A percentile compares a stretch with the other conserved stretches of the same genome.
These are phyloP conservation scores for Channa argus DNA, from an alignment of 2,113 vertebrate species.

Conservation along the genomic window DNA sequence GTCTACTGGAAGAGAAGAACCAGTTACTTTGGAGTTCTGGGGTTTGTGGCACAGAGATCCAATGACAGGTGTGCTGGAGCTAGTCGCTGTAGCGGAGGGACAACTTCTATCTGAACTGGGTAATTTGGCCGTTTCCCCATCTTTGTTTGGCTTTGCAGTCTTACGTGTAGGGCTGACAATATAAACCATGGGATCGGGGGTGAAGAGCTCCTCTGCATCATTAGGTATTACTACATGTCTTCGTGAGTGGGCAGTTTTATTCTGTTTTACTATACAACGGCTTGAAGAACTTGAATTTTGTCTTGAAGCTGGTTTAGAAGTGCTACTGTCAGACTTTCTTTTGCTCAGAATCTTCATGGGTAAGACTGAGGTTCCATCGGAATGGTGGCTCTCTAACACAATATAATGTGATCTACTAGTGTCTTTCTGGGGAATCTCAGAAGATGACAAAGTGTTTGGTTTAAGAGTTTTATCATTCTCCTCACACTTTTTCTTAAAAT, in stretches of 20 bases:
- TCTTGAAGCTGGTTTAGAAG: constrained; percentile 34
- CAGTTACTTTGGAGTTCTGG: neutral
- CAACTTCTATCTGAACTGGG: constrained; percentile 9
- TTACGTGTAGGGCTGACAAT: constrained; percentile 20
- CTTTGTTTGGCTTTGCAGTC: constrained; percentile 25
- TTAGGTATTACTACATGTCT: constrained; percentile 3
- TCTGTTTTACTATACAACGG: constrained; percentile 15
- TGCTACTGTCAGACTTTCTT: neutral
- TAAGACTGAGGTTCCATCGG: constrained; percentile 5
- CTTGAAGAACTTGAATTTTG: constrained; percentile 5
- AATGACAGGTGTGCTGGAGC: neutral
- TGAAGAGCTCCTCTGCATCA: constrained; percentile 62
- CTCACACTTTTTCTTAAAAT: neutral
- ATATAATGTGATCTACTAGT: neutral
- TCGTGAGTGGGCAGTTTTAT: constrained; percentile 35
- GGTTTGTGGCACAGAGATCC: neutral
- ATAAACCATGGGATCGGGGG: constrained; percentile 64
- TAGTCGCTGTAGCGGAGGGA: neutral
- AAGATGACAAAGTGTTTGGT: constrained; percentile 14
- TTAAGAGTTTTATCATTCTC: constrained; percentile 5
- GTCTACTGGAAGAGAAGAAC: neutral
- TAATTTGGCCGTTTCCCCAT: neutral
- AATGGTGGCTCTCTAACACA: constrained; percentile 1
- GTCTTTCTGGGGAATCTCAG: constrained; percentile 7
- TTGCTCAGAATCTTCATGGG: constrained; percentile 12